Evolutionary conservation across 2,888 invertebrate species (phyloP).

Genomic region (Meganola albula): DNA sequence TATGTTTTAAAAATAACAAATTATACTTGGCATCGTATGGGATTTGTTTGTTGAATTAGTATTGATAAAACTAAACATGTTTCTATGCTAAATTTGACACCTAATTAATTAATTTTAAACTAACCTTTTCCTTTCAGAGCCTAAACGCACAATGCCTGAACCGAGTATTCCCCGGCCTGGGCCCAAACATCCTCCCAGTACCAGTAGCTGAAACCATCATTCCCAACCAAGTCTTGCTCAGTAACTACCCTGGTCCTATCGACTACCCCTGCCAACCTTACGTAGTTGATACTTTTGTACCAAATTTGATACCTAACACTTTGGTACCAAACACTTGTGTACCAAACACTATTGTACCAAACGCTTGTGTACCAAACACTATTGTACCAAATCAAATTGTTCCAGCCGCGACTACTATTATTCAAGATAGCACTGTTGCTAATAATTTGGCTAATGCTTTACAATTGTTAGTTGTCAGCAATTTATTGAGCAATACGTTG

Average conservation of each 20-base stretch:
- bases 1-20: too few relatives aligned
- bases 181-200: constrained; percentile 21
- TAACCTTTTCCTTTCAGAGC: constrained; percentile 35
- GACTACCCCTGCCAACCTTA: constrained; percentile 29
- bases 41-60: too few relatives aligned
- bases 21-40: too few relatives aligned
- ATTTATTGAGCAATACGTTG: constrained; percentile 49
- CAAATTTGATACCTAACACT: constrained; percentile 25
- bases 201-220: constrained; percentile 30
- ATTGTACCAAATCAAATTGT: too few relatives aligned
- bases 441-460: constrained; percentile 59
- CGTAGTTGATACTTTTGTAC: constrained; percentile 26
- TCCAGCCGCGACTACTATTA: constrained; percentile 39
- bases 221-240: constrained; percentile 34
- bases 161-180: constrained; percentile 33
- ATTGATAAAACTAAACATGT: too few relatives aligned
- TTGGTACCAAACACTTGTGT: too few relatives aligned
- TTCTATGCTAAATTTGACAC: not conserved
- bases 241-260: constrained; percentile 19
- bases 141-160: constrained; percentile 42
- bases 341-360: too few relatives aligned
- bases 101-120: not conserved
- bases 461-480: constrained; percentile 58
- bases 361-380: too few relatives aligned
- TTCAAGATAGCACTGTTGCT: constrained; percentile 57